Percentiles rank a stretch among this genome's conserved stretches.
Evolutionary conservation across 92 coral and sea anemone species (phyloP).

Genomic region (Porites cylindrica): DNA sequence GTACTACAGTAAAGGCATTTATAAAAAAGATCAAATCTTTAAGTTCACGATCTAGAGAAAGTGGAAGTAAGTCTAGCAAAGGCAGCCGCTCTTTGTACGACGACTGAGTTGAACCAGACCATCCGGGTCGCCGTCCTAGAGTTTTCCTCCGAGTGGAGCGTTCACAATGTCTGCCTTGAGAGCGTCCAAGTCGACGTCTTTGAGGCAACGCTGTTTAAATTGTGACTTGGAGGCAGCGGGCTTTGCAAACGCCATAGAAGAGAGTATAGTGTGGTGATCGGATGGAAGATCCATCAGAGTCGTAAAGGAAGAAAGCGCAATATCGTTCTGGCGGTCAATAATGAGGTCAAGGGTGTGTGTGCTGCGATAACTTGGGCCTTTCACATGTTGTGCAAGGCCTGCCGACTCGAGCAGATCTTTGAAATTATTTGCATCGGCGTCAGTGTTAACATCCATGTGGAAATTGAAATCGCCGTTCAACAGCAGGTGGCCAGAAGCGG

Average conservation of each 20-base stretch:
- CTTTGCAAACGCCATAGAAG: constrained; percentile 4
- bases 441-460: background rate
- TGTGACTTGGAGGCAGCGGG: constrained; percentile 33
- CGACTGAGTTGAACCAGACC: constrained; percentile 25
- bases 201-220: constrained; percentile 43
- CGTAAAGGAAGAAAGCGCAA: too few species aligned
- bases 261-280: constrained; percentile 23
- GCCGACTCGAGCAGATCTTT: background rate
- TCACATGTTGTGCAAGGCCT: background rate
- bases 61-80: too few species aligned
- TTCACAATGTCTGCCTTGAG: constrained; percentile 24
- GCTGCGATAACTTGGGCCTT: background rate
- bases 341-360: background rate
- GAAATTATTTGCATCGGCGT: background rate
- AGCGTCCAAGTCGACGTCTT: constrained; percentile 40
- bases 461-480: background rate
- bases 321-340: too few species aligned
- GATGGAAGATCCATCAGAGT: constrained; percentile 26
- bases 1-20: too few species aligned
- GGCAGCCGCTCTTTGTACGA: too few species aligned
- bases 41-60: too few species aligned
- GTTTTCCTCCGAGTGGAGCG: too few species aligned
- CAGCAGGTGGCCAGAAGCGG: background rate
- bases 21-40: too few species aligned
- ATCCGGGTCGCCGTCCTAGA: too few species aligned